Base-by-base conservation (phyloP, 2,888 invertebrate species). In the Mayetiola destructor region DNA sequence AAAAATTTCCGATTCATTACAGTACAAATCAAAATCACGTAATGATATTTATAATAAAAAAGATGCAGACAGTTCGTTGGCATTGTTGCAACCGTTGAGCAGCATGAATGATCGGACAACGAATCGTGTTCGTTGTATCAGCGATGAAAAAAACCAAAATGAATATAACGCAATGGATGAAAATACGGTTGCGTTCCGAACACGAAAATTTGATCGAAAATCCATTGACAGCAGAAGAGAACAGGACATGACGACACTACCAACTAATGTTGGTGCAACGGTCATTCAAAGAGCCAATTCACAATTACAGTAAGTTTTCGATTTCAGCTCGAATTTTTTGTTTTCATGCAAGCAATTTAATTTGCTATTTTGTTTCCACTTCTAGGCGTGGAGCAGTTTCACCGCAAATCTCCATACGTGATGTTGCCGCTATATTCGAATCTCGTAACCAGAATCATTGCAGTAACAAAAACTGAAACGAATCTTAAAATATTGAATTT, bases 361-460 rank as follows among this genome's bases (percentile, higher is more conserved):
- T 9, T n/a, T 35, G 14, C 6, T 5, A 52, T 56, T 55, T 62
- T 61, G 56, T 60, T 61, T 61, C 60, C 62, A 60, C 60, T 73
- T 73, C 10, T 73, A 84, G 83, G 68, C 80, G 80, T 69, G 83
- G 84, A 62, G 81, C 81, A 68, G 74, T 79, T 59, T 82, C 84
- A 32, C 83, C 83, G 10, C 79, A 84, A 42, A 82, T 81, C 71
- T 83, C 83, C 68, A 88, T 88, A 64, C 80, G 82, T 64, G 86
- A 88, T 68, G 86, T 88, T 80, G 82, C 88, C 60, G 87, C 87
- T 61, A 79, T 87, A 68, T 88, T 88, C 68, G 88, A 88, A 71
- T 82, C 82, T 67, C 82, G 84, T 68, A 80, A 80, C 59, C 72
- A 72, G 67, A 72, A 72, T 63, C 71, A 72, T 65, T 69, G 69